Percentiles rank a stretch among this genome's conserved stretches.
Evolutionary conservation across 2,113 vertebrate species (phyloP).

Genomic region (Bos javanicus): DNA sequence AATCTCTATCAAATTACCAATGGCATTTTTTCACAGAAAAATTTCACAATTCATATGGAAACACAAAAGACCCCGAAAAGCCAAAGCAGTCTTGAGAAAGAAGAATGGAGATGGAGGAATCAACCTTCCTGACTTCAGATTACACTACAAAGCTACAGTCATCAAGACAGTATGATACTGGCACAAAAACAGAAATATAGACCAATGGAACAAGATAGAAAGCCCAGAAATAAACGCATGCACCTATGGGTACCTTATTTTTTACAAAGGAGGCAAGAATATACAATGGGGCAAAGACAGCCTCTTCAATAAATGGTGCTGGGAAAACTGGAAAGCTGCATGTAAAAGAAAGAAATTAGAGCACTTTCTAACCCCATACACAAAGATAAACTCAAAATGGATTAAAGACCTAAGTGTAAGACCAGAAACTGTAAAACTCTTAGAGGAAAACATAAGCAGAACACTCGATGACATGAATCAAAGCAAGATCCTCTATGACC

Average conservation of each 20-base stretch:
- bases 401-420: background rate
- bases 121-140: background rate
- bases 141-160: background rate
- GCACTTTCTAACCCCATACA: background rate
- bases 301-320: background rate
- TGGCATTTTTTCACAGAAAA: background rate
- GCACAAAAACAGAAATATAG: background rate
- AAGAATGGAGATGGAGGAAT: background rate
- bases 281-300: background rate
- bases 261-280: background rate
- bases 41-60: background rate
- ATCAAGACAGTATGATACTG: background rate
- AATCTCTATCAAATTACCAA: background rate
- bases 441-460: background rate
- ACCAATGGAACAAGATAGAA: background rate
- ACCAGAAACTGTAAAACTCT: background rate
- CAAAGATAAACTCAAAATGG: background rate
- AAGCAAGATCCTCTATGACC: background rate
- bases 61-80: background rate
- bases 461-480: background rate
- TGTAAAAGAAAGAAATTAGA: background rate
- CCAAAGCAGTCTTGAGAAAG: background rate
- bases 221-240: background rate
- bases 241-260: background rate
- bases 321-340: background rate